Evolutionary conservation across 1,140 invertebrate species (phyloP).

Genomic region (Brevipalpus yothersi): DNA sequence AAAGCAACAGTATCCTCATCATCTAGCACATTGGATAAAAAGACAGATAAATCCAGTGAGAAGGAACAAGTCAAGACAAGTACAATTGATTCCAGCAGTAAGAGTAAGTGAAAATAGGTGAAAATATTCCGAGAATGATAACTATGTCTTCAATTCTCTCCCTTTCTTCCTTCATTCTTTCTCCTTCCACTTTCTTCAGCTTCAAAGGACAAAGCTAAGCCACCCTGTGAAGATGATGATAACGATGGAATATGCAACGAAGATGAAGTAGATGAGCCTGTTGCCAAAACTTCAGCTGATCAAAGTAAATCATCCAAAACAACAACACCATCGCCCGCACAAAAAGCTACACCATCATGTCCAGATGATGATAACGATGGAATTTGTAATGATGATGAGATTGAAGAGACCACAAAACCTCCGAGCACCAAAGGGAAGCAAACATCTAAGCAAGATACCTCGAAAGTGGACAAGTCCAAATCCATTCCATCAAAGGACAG

Average conservation of each 20-base stretch:
- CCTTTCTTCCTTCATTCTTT: too few relatives aligned
- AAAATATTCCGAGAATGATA: neutral
- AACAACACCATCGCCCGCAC: neutral
- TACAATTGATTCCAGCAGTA: neutral
- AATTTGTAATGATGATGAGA: neutral
- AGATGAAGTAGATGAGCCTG: neutral
- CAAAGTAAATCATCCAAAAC: neutral
- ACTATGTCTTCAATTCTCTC: too few relatives aligned
- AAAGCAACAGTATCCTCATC: too few relatives aligned
- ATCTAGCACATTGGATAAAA: too few relatives aligned
- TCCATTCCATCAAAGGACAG: too few relatives aligned
- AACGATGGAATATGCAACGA: neutral
- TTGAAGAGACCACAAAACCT: neutral
- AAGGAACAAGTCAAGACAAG: neutral
- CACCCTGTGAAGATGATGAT: neutral
- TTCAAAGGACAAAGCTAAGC: neutral
- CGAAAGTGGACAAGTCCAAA: too few relatives aligned
- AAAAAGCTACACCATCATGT: constrained; percentile 4
- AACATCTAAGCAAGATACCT: too few relatives aligned
- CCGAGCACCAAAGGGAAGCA: too few relatives aligned
- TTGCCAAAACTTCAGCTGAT: neutral
- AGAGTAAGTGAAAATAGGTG: neutral
- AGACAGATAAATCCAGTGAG: too few relatives aligned
- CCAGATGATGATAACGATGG: constrained; percentile 3
- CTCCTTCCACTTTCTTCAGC: too few relatives aligned